phyloP scores from a whole-genome alignment of 2,888 invertebrate species.

The Pilophorus perplexus region DNA sequence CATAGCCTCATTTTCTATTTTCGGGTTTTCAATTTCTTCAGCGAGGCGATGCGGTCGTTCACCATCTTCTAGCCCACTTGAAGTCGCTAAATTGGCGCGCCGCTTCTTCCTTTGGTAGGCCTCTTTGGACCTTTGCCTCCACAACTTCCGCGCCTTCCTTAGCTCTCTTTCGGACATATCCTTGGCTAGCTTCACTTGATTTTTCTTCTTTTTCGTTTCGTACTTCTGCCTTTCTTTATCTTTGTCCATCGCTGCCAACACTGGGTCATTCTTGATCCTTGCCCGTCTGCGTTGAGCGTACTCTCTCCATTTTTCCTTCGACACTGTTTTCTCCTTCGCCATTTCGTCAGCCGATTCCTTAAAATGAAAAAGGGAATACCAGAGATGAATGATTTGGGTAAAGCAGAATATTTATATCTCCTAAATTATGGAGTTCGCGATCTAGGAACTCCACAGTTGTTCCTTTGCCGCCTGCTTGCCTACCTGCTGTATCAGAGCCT shows the following conservation, averaged over 20 bases:
- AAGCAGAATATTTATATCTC: not conserved
- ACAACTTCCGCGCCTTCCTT: not conserved
- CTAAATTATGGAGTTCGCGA: too few species aligned
- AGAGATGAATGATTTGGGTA: too few species aligned
- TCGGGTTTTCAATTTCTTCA: not conserved
- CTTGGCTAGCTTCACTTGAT: conserved; percentile 19
- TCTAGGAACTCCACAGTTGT: too few species aligned
- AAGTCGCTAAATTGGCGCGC: too few species aligned
- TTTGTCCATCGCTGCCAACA: not conserved
- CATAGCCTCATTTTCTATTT: not conserved
- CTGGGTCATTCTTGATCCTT: conserved; percentile 18
- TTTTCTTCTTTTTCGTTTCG: not conserved
- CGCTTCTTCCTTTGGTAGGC: not conserved
- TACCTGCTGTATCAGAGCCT: not conserved
- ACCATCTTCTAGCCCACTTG: conserved; percentile 7
- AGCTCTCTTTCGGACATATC: conserved; percentile 3
- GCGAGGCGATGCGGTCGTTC: too few species aligned
- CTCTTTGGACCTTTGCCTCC: not conserved
- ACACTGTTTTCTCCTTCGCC: not conserved
- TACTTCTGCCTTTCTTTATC: conserved; percentile 17
- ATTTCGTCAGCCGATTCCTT: not conserved
- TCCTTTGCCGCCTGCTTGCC: too few species aligned
- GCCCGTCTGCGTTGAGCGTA: not conserved
- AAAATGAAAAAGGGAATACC: not conserved
- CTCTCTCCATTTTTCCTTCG: conserved; percentile 7